A percentile compares a stretch with the other conserved stretches of the same genome.
Evolutionary conservation across 2,797 vertebrate genomes (phyloP).

Genomic region (Lithobates pipiens): DNA sequence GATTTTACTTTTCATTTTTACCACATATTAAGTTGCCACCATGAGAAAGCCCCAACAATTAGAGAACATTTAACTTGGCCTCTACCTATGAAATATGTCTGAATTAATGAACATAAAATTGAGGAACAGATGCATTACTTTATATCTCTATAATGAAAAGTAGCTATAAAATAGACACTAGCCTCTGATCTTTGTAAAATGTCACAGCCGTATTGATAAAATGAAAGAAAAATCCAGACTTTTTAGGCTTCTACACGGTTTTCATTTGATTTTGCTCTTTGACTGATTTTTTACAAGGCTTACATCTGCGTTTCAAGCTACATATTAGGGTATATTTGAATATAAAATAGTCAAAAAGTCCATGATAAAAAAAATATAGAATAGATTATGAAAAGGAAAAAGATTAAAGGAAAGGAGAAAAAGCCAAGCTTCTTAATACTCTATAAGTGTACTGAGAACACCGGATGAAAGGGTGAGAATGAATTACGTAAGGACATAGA

Average conservation of each 20-base stretch:
- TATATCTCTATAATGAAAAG: conserved; percentile 1
- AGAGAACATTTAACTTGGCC: too few relatives aligned
- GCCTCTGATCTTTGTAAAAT: conserved; percentile 2
- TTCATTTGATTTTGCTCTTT: background rate
- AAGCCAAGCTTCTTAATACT: background rate
- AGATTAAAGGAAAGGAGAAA: background rate
- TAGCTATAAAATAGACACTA: background rate
- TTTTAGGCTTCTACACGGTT: too few relatives aligned
- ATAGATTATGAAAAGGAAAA: background rate
- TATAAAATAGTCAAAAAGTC: background rate
- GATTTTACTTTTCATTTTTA: too few relatives aligned
- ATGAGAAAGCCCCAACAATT: too few relatives aligned
- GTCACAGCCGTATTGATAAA: background rate
- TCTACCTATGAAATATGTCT: too few relatives aligned
- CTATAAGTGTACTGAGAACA: background rate
- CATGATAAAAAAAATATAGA: conserved; percentile 1
- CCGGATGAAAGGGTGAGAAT: background rate
- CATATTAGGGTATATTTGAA: background rate
- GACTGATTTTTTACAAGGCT: conserved; percentile 1
- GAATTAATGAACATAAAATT: too few relatives aligned
- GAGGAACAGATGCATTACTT: too few relatives aligned
- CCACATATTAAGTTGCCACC: too few relatives aligned
- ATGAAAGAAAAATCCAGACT: background rate
- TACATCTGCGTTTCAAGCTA: background rate
- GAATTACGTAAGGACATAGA: conserved; percentile 10